These are phyloP conservation scores for Halcyon badia DNA, from an alignment of 2,797 vertebrate species.

Conservation along the genomic window DNA sequence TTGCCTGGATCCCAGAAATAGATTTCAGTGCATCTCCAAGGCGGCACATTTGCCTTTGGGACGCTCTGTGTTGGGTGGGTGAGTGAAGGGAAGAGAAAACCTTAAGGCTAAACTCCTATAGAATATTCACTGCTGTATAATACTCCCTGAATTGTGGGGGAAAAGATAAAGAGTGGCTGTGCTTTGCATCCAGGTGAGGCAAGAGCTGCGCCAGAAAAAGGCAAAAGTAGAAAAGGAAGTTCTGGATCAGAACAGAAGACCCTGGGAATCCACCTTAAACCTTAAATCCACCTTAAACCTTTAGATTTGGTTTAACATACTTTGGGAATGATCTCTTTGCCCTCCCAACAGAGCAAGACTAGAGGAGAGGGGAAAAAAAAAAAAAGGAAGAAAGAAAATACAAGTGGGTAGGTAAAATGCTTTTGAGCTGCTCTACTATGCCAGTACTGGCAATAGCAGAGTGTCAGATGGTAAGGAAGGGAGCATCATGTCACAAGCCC, in stretches of 20 bases:
- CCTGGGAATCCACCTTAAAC: background rate
- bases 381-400: background rate
- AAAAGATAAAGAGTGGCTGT: accelerated
- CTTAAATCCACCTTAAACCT: too few relatives aligned
- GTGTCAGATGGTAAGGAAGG: background rate
- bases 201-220: background rate
- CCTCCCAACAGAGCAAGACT: background rate
- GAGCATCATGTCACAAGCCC: background rate
- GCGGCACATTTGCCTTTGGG: slow-evolving; percentile 21
- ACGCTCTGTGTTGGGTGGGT: background rate
- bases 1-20: slow-evolving; percentile 21
- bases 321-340: background rate
- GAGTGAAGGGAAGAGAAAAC: background rate
- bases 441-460: background rate
- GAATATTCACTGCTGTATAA: background rate
- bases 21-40: slow-evolving; percentile 15
- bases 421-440: background rate
- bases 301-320: background rate
- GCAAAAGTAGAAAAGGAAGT: background rate
- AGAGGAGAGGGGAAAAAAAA: background rate
- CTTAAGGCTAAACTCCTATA: background rate
- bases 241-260: background rate
- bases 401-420: background rate
- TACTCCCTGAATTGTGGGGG: background rate
- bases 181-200: background rate